These are phyloP conservation scores for Lordiphosa mommai DNA, from an alignment of 1,140 invertebrate genomes.

Conservation along the genomic window DNA sequence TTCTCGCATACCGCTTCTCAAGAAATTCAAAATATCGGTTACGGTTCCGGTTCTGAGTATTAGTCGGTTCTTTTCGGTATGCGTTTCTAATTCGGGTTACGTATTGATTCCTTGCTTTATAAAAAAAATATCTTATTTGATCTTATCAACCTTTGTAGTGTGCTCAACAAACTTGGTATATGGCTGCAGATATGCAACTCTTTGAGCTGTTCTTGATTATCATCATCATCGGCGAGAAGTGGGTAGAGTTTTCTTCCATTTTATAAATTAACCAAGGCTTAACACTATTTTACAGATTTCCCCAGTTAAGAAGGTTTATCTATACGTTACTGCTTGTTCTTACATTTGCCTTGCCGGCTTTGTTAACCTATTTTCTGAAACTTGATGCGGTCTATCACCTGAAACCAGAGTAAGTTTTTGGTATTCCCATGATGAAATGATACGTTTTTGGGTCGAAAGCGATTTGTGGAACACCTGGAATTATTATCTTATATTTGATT, in stretches of 20 bases:
- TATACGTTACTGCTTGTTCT: constrained; percentile 47
- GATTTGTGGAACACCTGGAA: too few relatives aligned
- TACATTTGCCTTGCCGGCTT: constrained; percentile 79
- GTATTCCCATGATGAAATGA: too few relatives aligned
- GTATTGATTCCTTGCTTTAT: constrained; percentile 63
- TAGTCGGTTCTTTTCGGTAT: too few relatives aligned
- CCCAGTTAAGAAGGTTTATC: constrained; percentile 48
- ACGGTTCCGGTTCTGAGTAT: too few relatives aligned
- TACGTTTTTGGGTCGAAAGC: too few relatives aligned
- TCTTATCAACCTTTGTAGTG: constrained; percentile 80
- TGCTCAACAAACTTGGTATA: constrained; percentile 87
- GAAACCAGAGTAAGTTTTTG: constrained; percentile 80
- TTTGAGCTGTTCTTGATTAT: constrained; percentile 83
- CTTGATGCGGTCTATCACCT: constrained; percentile 80
- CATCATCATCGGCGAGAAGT: constrained; percentile 77
- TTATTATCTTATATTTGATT: too few relatives aligned
- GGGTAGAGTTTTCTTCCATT: background rate
- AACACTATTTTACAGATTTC: constrained; percentile 55
- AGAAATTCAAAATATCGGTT: too few relatives aligned
- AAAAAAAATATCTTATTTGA: too few relatives aligned
- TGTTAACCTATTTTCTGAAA: constrained; percentile 79
- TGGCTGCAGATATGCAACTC: constrained; percentile 87
- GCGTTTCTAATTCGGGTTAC: too few relatives aligned
- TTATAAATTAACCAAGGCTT: too few relatives aligned
- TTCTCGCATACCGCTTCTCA: too few relatives aligned